These are phyloP conservation scores for Adelphocoris suturalis DNA, from an alignment of 2,888 invertebrate genomes.

Conservation along the genomic window DNA sequence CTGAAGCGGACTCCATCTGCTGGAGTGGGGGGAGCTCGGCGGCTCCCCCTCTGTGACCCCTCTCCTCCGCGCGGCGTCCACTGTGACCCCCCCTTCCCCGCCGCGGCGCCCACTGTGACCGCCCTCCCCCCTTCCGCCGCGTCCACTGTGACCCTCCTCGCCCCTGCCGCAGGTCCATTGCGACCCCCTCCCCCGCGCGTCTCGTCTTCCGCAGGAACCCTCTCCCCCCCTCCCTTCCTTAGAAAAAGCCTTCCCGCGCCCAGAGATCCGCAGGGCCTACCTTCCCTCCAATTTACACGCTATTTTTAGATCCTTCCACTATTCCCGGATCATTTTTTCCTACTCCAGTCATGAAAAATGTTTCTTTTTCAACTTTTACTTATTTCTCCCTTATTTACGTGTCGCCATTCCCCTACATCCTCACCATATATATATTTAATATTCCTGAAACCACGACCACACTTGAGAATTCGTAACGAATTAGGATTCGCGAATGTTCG, in stretches of 20 bases:
- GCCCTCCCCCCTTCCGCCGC: background rate
- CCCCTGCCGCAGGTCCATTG: background rate
- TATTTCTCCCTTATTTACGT: too few relatives aligned
- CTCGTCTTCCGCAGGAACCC: background rate
- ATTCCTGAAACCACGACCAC: too few relatives aligned
- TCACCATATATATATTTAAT: too few relatives aligned
- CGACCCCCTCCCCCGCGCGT: background rate
- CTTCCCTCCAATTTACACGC: slow-evolving; percentile 73
- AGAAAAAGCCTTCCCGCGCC: slow-evolving; percentile 40
- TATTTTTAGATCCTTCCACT: slow-evolving; percentile 71
- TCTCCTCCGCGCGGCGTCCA: background rate
- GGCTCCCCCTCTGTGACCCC: slow-evolving; percentile 26
- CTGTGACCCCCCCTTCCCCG: background rate
- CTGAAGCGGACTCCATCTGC: slow-evolving; percentile 65
- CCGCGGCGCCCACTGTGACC: slow-evolving; percentile 12
- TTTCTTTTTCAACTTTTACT: background rate
- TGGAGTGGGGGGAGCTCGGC: slow-evolving; percentile 44
- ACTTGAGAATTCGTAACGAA: too few relatives aligned
- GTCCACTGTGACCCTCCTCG: background rate
- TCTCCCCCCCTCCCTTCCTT: background rate
- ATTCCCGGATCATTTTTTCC: background rate
- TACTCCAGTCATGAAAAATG: background rate
- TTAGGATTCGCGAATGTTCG: too few relatives aligned
- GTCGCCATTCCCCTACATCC: too few relatives aligned
- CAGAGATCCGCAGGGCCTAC: slow-evolving; percentile 47